These are phyloP conservation scores for Drosophila macrospina DNA, from an alignment of 2,888 invertebrate genomes.

Conservation along the genomic window DNA sequence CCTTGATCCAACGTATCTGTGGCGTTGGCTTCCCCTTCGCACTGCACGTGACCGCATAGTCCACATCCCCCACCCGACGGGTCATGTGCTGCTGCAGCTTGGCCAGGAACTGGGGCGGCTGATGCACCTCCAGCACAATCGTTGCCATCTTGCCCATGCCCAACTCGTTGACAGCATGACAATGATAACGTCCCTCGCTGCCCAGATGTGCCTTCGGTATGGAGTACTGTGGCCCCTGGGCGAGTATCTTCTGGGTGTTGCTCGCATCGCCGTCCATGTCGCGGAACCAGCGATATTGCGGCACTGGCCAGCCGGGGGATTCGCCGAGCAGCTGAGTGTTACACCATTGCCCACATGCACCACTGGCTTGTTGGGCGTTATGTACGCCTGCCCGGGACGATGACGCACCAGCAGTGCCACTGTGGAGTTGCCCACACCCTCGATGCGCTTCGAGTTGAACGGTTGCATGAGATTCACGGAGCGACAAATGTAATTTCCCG, in stretches of 20 bases:
- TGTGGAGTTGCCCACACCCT: slow-evolving; percentile 92
- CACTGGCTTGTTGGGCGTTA: slow-evolving; percentile 93
- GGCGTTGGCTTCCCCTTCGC: slow-evolving; percentile 96
- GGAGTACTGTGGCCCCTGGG: slow-evolving; percentile 93
- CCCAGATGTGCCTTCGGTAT: slow-evolving; percentile 93
- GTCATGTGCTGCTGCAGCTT: slow-evolving; percentile 94
- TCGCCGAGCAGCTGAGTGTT: slow-evolving; percentile 94
- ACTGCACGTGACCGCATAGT: slow-evolving; percentile 92
- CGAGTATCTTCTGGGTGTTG: slow-evolving; percentile 89
- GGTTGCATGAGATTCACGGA: slow-evolving; percentile 94
- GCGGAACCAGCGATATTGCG: slow-evolving; percentile 95
- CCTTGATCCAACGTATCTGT: slow-evolving; percentile 93
- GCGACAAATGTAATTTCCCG: slow-evolving; percentile 95
- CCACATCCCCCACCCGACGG: slow-evolving; percentile 91
- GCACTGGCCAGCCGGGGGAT: slow-evolving; percentile 96
- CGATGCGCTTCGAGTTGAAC: slow-evolving; percentile 89
- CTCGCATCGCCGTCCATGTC: slow-evolving; percentile 88
- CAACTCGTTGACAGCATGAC: slow-evolving; percentile 95
- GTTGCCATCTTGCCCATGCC: slow-evolving; percentile 94
- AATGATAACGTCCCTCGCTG: slow-evolving; percentile 95
- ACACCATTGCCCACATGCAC: slow-evolving; percentile 94
- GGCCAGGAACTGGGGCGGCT: slow-evolving; percentile 93
- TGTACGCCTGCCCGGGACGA: slow-evolving; percentile 93
- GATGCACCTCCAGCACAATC: slow-evolving; percentile 93
- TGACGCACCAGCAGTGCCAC: slow-evolving; percentile 94